phyloP scores from a whole-genome alignment of 30 jellyfish, hydroid and myxozoan species.

The Aurelia sp. region DNA sequence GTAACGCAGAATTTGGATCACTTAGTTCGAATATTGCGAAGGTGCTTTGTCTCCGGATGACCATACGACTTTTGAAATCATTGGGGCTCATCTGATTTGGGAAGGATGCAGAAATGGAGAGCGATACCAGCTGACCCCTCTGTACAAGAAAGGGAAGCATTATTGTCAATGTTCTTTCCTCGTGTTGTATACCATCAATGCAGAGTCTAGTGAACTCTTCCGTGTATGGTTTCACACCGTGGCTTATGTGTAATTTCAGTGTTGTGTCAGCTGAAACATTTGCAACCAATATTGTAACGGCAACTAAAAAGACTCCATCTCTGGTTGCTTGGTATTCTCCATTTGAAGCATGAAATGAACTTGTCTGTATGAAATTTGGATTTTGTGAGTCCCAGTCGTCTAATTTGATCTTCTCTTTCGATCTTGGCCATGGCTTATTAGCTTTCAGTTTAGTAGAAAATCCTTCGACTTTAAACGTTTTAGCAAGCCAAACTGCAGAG shows the following conservation, averaged over 20 bases:
- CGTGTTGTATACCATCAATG: not conserved
- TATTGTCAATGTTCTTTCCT: conserved; percentile 11
- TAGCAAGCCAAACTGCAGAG: conserved; percentile 60
- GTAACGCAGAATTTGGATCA: not conserved
- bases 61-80: not conserved
- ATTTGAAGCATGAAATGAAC: conserved; percentile 9
- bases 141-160: conserved; percentile 23
- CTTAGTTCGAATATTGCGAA: conserved; percentile 10
- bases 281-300: conserved; percentile 22
- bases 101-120: not conserved
- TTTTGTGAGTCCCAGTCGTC: conserved; percentile 7
- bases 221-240: conserved; percentile 6
- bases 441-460: conserved; percentile 32
- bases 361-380: conserved; percentile 36
- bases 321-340: conserved; percentile 45
- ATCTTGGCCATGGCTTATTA: not conserved
- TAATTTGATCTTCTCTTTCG: not conserved
- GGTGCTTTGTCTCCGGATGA: conserved; percentile 4
- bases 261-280: not conserved
- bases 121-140: conserved; percentile 40
- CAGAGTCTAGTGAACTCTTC: not conserved
- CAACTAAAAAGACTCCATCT: conserved; percentile 44
- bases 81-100: not conserved
- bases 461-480: conserved; percentile 41
- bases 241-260: conserved; percentile 13